These are phyloP conservation scores for Diploptera punctata DNA, from an alignment of 2,888 invertebrate genomes.

Conservation along the genomic window DNA sequence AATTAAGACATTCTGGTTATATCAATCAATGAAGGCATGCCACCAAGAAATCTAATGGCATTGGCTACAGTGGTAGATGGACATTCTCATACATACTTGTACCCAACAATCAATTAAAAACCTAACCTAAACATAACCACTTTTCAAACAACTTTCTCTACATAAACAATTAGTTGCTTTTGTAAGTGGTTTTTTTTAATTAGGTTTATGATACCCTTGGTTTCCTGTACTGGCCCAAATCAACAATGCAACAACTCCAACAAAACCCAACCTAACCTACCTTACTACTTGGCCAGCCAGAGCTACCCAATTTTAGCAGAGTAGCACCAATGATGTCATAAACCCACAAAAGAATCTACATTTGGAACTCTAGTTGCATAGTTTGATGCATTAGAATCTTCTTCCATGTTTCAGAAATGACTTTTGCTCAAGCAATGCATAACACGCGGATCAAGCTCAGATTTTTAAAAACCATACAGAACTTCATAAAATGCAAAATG, in stretches of 20 bases:
- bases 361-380: conserved; percentile 14
- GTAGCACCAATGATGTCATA: conserved; percentile 9
- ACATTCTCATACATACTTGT: conserved; percentile 38
- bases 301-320: background rate
- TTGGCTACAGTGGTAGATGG: conserved; percentile 46
- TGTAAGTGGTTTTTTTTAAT: conserved; percentile 7
- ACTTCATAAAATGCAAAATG: background rate
- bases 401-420: conserved; percentile 15
- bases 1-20: conserved; percentile 35
- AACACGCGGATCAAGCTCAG: background rate
- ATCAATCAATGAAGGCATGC: conserved; percentile 60
- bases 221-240: background rate
- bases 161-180: conserved; percentile 28
- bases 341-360: conserved; percentile 15
- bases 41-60: conserved; percentile 67
- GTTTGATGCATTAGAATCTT: conserved; percentile 5
- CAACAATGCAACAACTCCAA: conserved; percentile 15
- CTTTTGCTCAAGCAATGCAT: conserved; percentile 15
- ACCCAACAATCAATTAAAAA: conserved; percentile 26
- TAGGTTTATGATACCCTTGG: conserved; percentile 19
- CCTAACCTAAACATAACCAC: conserved; percentile 39
- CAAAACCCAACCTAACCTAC: conserved; percentile 17
- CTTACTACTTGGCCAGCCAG: conserved; percentile 12
- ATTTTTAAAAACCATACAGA: background rate
- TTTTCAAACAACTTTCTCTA: conserved; percentile 31